Conservation (phyloP, 2,888 invertebrate genomes). For the Caenorhabditis macrosperma region DNA sequence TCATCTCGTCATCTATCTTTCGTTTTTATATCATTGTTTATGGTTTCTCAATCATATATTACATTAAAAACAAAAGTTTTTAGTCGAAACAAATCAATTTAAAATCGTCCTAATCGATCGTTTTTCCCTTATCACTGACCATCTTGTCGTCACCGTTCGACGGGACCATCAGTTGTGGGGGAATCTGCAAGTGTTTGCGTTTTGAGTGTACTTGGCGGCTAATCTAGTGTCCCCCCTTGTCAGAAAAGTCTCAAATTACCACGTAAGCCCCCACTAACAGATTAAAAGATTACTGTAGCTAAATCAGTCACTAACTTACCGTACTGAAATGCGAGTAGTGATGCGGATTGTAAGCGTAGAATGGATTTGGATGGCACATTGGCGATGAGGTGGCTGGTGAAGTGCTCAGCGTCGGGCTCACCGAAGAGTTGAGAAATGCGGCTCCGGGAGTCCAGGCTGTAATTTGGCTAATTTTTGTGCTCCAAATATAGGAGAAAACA, state of each 20-base stretch:
- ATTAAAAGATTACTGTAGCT: not conserved
- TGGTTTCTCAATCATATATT: not conserved
- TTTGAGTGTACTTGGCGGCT: not conserved
- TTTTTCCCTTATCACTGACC: not conserved
- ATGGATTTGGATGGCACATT: slow-evolving; percentile 38
- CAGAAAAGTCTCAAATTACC: not conserved
- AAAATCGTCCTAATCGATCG: not conserved
- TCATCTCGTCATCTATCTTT: not conserved
- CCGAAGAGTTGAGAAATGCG: slow-evolving; percentile 31
- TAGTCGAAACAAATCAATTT: too few relatives aligned
- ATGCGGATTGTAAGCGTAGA: slow-evolving; percentile 15
- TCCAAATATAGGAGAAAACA: too few relatives aligned
- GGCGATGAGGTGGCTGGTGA: not conserved
- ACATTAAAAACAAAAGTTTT: too few relatives aligned
- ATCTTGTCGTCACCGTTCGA: not conserved
- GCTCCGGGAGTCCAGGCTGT: slow-evolving; percentile 59
- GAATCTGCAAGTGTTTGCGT: not conserved
- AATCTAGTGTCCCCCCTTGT: slow-evolving; percentile 6
- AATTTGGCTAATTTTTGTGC: not conserved
- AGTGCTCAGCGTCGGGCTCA: slow-evolving; percentile 2
- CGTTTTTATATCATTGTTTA: not conserved
- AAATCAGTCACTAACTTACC: slow-evolving; percentile 22
- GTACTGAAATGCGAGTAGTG: slow-evolving; percentile 37
- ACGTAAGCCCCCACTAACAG: not conserved
- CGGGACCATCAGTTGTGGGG: not conserved